These are phyloP conservation scores for Drosophila silvestris DNA, from an alignment of 2,888 invertebrate species.

Conservation along the genomic window DNA sequence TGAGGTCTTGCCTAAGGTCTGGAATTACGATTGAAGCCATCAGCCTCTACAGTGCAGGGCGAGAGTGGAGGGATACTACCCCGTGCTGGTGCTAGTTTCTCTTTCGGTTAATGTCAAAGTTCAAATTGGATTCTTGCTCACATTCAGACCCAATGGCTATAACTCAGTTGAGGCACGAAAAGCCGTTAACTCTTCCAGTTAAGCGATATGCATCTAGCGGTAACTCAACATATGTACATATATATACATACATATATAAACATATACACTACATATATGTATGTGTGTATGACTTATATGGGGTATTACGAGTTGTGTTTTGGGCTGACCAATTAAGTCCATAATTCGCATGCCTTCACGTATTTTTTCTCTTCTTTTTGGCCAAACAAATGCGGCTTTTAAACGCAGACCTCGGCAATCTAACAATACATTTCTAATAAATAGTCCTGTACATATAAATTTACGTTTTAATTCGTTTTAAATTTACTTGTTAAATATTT, in stretches of 20 bases:
- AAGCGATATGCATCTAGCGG: conserved; percentile 39
- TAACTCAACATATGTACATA: conserved; percentile 1
- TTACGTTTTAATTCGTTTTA: not conserved
- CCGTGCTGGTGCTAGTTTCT: not conserved
- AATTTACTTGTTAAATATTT: not conserved
- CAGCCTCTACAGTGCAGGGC: not conserved
- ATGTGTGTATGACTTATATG: conserved; percentile 18
- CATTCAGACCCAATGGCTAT: not conserved
- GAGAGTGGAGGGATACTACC: not conserved
- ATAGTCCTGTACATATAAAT: not conserved
- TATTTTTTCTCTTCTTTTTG: conserved; percentile 9
- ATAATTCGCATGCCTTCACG: conserved; percentile 58
- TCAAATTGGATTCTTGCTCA: conserved; percentile 37
- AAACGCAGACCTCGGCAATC: not conserved
- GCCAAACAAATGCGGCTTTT: conserved; percentile 8
- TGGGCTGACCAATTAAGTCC: conserved; percentile 44
- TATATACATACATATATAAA: not conserved
- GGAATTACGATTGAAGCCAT: conserved; percentile 21
- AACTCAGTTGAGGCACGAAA: conserved; percentile 21
- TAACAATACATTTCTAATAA: not conserved
- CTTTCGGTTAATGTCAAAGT: conserved; percentile 69
- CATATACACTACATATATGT: not conserved
- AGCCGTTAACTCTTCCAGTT: conserved; percentile 62
- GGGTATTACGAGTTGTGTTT: conserved; percentile 5
- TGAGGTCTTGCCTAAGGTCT: conserved; percentile 13